Evolutionary conservation across 1,140 invertebrate species (phyloP), one percentile per base, ranked within the genome.

Genomic region (Pseudomyrmex cubaensis): DNA sequence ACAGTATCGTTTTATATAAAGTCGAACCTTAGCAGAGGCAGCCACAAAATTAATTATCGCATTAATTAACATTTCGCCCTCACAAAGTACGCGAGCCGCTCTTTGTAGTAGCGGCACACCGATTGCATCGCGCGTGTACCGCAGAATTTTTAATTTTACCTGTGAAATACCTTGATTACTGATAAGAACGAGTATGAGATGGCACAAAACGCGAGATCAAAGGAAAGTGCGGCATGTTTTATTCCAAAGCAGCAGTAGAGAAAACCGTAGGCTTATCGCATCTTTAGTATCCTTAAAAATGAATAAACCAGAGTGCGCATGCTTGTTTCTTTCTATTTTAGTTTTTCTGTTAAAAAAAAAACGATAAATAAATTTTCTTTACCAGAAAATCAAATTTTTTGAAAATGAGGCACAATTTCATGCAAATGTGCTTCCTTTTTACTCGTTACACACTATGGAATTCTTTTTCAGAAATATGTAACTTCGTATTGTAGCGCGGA

Each of bases 21-120:
- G 46, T 80, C 44, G 10, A 59, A 48, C 66, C 20, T n/a, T 54
- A 7, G 17, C 54, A 72, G 70, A 80, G 62, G 62, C 62, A 25
- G 22, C 73, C 82, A 66, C 82, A 67, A 66, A 83, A 83, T 83
- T 83, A 83, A 83, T 83, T 83, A 83, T 13, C 20, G 22, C 52
- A 83, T 83, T 83, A 83, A 83, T 83, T 83, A 83, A 77, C 82
- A 56, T 76, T 77, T 82, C 70, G 59, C 70, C 9, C 13, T 75
- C 20, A 76, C 70, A 82, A 82, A 82, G 80, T 82, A 59, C 50
- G 59, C 54, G 10, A n/a, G 54, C 20, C n/a, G 50, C 67, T 54
- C 85, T 83, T 86, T 87, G 84, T 76, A 70, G 56, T 64, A 7
- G 46, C 35, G 35, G 7, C 35, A 35, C 57, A 48, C 20, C 20